A percentile compares a stretch with the other conserved stretches of the same genome.
Conservation (phyloP, 2,113 vertebrate genomes). For the Pan troglodytes region NHGRI_mPanTro3-v2.1_pri NC_072412.2:33573001-33573500, state of each 20-base stretch:
- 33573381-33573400: neutral
- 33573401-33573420: neutral
- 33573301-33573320: neutral
- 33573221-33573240: neutral
- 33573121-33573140: neutral
- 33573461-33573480: neutral
- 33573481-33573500: neutral
- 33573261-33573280: neutral
- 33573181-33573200: neutral
- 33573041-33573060: neutral
- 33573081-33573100: neutral
- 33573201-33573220: neutral
- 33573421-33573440: neutral
- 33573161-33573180: neutral
- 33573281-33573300: neutral
- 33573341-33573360: neutral
- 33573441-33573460: neutral
- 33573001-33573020: neutral
- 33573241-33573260: neutral
- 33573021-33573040: neutral
- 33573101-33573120: neutral
- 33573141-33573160: neutral
- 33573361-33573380: neutral
- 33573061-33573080: neutral
- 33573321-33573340: neutral